Percentiles rank a stretch among this genome's conserved stretches.
Conservation (phyloP, 2,113 vertebrate genomes). For the Carassius carassius region DNA sequence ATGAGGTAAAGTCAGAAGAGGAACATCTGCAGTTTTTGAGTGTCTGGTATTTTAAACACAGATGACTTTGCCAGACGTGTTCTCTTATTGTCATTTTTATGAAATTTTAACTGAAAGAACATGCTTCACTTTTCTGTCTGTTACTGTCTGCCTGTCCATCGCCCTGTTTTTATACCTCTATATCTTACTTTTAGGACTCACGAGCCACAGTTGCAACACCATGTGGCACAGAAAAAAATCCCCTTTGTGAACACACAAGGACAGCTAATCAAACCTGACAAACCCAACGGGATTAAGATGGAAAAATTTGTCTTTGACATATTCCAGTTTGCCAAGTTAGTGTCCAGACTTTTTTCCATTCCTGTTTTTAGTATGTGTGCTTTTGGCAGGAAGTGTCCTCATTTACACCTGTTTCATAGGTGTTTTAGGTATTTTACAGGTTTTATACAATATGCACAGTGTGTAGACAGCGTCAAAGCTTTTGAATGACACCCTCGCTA, state of each 20-base stretch:
- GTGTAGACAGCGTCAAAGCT: neutral
- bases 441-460: neutral
- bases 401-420: constrained; percentile 23
- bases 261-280: constrained; percentile 84
- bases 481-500: neutral
- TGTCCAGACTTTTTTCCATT: constrained; percentile 40
- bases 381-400: constrained; percentile 19
- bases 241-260: constrained; percentile 83
- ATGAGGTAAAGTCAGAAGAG: constrained; percentile 45
- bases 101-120: constrained; percentile 47
- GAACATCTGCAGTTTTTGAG: constrained; percentile 49
- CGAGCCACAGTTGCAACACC: constrained; percentile 90
- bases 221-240: constrained; percentile 96
- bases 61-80: constrained; percentile 52
- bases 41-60: constrained; percentile 56
- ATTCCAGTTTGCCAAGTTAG: constrained; percentile 97
- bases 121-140: constrained; percentile 48
- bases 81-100: constrained; percentile 44
- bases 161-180: constrained; percentile 18
- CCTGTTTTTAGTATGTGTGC: constrained; percentile 39
- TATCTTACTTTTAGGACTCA: constrained; percentile 74
- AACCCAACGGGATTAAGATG: constrained; percentile 98
- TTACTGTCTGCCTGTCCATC: neutral
- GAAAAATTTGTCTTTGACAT: constrained; percentile 99
- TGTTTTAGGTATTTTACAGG: neutral